phyloP scores from a whole-genome alignment of 2,888 invertebrate genomes.

The Aricia artaxerxes region DNA sequence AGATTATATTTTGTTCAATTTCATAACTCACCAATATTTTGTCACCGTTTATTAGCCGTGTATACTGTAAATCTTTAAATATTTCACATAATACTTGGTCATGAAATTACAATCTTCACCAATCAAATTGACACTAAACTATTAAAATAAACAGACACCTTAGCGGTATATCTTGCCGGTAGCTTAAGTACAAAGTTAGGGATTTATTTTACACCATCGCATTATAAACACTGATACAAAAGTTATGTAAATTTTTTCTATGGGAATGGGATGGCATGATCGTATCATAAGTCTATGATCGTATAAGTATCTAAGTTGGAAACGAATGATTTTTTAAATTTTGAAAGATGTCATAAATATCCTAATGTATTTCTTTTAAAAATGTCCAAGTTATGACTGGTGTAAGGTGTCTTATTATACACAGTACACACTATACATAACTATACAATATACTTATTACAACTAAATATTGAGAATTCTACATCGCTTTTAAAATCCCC shows the following conservation, averaged over 20 bases:
- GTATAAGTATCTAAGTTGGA: neutral
- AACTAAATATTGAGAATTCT: neutral
- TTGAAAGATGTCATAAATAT: neutral
- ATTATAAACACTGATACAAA: neutral
- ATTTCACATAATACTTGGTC: neutral
- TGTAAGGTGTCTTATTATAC: conserved; percentile 16
- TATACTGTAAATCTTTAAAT: neutral
- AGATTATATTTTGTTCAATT: neutral
- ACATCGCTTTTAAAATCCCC: neutral
- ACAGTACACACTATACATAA: neutral
- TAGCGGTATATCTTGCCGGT: conserved; percentile 50
- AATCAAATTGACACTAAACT: neutral
- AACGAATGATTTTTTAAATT: neutral
- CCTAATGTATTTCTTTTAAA: neutral
- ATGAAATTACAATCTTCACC: neutral
- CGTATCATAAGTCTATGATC: neutral
- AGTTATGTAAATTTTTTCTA: neutral
- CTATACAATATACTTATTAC: conserved; percentile 14
- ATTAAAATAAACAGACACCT: neutral
- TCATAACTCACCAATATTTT: neutral
- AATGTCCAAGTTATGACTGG: neutral
- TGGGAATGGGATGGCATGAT: neutral
- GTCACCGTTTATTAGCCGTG: neutral
- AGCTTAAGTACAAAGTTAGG: conserved; percentile 50
- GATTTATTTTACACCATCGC: conserved; percentile 1